A percentile compares a stretch with the other conserved stretches of the same genome.
Conservation (phyloP, 2,888 invertebrate genomes). For the Operophtera brumata region DNA sequence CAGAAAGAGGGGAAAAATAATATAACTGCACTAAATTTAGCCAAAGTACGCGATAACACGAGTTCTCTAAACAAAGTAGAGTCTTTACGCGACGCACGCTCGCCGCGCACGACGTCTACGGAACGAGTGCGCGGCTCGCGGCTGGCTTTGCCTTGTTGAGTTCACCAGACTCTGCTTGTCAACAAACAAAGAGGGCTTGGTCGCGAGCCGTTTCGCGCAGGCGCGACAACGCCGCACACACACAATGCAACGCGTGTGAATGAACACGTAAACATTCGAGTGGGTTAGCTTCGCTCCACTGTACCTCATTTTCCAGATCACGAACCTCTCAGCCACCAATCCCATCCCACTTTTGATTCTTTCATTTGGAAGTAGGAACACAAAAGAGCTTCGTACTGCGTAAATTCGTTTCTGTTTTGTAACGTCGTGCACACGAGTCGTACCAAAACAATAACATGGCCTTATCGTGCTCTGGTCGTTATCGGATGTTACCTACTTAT, state of each 20-base stretch:
- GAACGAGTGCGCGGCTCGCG: slow-evolving; percentile 46
- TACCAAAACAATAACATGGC: slow-evolving; percentile 35
- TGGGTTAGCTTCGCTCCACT: slow-evolving; percentile 29
- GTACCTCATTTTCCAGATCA: slow-evolving; percentile 21
- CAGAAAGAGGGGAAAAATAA: slow-evolving; percentile 48
- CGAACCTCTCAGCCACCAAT: slow-evolving; percentile 3
- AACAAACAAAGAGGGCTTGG: slow-evolving; percentile 78
- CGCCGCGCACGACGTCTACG: slow-evolving; percentile 52
- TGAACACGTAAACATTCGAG: slow-evolving; percentile 70
- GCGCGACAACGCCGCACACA: slow-evolving; percentile 63
- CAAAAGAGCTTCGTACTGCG: slow-evolving; percentile 12
- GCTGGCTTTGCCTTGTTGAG: slow-evolving; percentile 49
- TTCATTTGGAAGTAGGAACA: background rate
- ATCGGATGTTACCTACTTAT: slow-evolving; percentile 21
- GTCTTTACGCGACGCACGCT: slow-evolving; percentile 43
- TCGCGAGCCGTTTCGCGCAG: slow-evolving; percentile 60
- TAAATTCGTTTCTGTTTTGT: slow-evolving; percentile 7
- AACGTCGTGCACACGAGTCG: slow-evolving; percentile 9
- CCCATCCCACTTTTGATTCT: slow-evolving; percentile 1
- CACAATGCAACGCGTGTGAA: slow-evolving; percentile 62
- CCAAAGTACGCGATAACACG: slow-evolving; percentile 58
- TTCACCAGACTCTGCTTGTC: slow-evolving; percentile 64
- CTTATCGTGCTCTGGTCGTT: slow-evolving; percentile 29
- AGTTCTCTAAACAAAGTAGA: slow-evolving; percentile 49
- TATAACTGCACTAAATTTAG: slow-evolving; percentile 69